These are phyloP conservation scores for Luscinia megarhynchos DNA, from an alignment of 2,797 vertebrate species.

Conservation along the genomic window DNA sequence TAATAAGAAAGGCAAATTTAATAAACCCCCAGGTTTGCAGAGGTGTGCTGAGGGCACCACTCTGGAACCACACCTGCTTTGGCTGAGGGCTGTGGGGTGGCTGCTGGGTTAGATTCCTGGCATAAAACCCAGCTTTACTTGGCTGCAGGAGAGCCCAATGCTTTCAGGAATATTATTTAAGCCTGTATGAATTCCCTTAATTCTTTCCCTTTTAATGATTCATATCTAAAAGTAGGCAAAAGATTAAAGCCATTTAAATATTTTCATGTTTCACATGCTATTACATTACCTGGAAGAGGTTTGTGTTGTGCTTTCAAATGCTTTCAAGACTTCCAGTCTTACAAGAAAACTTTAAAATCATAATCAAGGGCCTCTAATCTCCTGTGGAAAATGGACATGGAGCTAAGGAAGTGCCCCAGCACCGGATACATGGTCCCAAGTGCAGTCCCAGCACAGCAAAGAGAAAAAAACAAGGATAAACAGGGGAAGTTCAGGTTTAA, in stretches of 20 bases:
- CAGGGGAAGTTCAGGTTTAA: background rate
- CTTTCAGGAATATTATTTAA: background rate
- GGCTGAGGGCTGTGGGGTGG: background rate
- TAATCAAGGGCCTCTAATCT: background rate
- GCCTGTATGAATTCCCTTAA: background rate
- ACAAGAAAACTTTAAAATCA: background rate
- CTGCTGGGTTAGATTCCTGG: background rate
- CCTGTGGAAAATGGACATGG: accelerated
- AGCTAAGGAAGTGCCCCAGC: background rate
- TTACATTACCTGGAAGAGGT: background rate
- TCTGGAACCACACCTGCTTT: background rate
- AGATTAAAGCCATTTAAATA: background rate
- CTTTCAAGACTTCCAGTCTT: background rate
- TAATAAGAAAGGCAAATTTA: background rate
- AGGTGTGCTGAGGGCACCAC: background rate
- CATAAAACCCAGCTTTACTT: background rate
- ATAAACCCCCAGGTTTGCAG: background rate
- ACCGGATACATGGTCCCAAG: accelerated
- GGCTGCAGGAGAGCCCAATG: background rate
- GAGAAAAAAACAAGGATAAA: background rate
- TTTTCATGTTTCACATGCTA: background rate
- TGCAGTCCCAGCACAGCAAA: background rate
- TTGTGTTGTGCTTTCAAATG: background rate
- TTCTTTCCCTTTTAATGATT: background rate
- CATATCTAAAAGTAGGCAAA: background rate